Base-by-base conservation (phyloP, 2,113 vertebrate species). In the Dolichotis patagonum region DNA sequence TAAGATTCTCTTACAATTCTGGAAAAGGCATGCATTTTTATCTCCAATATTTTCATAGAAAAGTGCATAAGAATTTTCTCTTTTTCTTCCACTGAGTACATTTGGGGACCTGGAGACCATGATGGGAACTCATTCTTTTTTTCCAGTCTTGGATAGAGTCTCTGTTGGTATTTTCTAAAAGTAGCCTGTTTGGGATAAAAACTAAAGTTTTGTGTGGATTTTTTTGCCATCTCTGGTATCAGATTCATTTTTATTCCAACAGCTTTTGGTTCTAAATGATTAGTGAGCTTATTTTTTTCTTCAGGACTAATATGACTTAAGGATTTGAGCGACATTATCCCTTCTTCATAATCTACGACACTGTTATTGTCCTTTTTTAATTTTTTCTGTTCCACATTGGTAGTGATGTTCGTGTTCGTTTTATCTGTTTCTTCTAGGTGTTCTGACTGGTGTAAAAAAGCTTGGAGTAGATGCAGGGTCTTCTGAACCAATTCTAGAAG, bases 21-120 rank as follows among this genome's bases (percentile, higher is more conserved):
- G 78, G 98, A 90, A n/a, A 97, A 88, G 17, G 60, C 17, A 58
- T 63, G 75, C 92, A 95, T 91, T 81, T 91, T 88, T 41, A 96
- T 94, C 73, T 97, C 96, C 73, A 97, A 0, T 22, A 43, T 91
- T 89, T 96, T 98, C 63, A 87, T 28, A 20, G 85, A 95, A 90
- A 97, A 92, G 35, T 97, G 96, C 56, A 35, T 56, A 30, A 96
- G 49, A 62, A 98, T 90, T 52, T 73, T 90, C 46, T 88, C 85
- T 38, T 83, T 91, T 67, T 86, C 88, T 85, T 94, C 41, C 11
- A 20, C 43, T 75, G 97, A 69, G 49, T 73, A 86, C 8, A 63
- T 96, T 20, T 94, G 94, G 56, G 97, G 88, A 85, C 92, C 14
- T 10, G 24, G 90, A 49, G 41, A 58, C 20, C 32, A 32, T 35